Percentiles rank a stretch among this genome's conserved stretches.
Evolutionary conservation across 1,140 invertebrate species (phyloP).

Genomic region (Phortica variegata): DNA sequence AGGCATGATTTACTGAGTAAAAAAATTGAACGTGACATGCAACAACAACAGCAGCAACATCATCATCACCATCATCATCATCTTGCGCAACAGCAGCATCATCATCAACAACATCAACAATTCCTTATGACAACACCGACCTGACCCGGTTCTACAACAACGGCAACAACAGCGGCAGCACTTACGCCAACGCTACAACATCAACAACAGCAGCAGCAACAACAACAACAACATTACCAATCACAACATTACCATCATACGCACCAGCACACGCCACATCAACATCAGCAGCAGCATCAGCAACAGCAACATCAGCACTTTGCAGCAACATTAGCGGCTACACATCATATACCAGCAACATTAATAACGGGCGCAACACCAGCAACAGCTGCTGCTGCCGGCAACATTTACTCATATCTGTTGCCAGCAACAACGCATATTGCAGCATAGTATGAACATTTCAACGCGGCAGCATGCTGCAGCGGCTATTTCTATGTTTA

Average conservation of each 20-base stretch:
- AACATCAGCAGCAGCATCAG: conserved; percentile 24
- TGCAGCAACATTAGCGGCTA: conserved; percentile 14
- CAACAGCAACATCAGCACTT: conserved; percentile 23
- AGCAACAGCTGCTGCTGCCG: conserved; percentile 18
- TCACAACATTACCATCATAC: conserved; percentile 10
- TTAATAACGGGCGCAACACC: conserved; percentile 15
- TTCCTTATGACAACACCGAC: conserved; percentile 56
- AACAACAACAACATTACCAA: conserved; percentile 6
- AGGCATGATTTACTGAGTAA: conserved; percentile 57
- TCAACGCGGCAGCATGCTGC: conserved; percentile 11
- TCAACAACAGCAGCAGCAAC: conserved; percentile 15
- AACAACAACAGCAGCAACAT: conserved; percentile 41
- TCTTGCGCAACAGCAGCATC: conserved; percentile 37
- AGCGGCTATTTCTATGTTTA: conserved; percentile 7
- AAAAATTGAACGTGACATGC: conserved; percentile 53
- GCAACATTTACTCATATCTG: conserved; percentile 50
- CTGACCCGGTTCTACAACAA: conserved; percentile 43
- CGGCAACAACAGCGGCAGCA: conserved; percentile 11
- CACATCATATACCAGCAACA: conserved; percentile 23
- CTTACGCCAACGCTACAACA: conserved; percentile 29
- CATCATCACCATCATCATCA: conserved; percentile 34
- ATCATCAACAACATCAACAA: conserved; percentile 51
- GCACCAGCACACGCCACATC: conserved; percentile 24
- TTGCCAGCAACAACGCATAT: conserved; percentile 47
- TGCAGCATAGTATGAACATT: conserved; percentile 36